These are phyloP conservation scores for Pherbina coryleti DNA, from an alignment of 2,888 invertebrate species.

Conservation along the genomic window DNA sequence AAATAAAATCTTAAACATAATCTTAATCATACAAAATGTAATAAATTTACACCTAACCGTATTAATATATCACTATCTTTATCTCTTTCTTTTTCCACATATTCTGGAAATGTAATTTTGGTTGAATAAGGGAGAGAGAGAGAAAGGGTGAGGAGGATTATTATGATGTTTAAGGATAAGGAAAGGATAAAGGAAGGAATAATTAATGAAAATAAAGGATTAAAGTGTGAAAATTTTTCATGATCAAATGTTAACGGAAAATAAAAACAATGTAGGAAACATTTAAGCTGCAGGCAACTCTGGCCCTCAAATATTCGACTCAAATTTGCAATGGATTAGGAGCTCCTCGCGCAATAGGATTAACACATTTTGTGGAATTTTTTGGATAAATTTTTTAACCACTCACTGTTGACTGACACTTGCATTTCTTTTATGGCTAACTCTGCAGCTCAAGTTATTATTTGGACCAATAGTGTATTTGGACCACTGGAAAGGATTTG, in stretches of 20 bases:
- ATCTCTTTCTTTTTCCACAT: slow-evolving; percentile 37
- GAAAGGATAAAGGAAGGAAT: slow-evolving; percentile 22
- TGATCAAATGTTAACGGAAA: background rate
- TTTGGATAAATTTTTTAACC: slow-evolving; percentile 14
- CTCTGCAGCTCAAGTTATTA: slow-evolving; percentile 4
- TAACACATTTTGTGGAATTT: slow-evolving; percentile 10
- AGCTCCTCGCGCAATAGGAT: slow-evolving; percentile 9
- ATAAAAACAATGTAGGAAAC: slow-evolving; percentile 14
- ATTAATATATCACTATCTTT: slow-evolving; percentile 32
- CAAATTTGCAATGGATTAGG: slow-evolving; percentile 29
- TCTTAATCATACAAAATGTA: slow-evolving; percentile 21
- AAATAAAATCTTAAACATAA: background rate
- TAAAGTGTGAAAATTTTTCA: slow-evolving; percentile 10
- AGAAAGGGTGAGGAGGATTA: slow-evolving; percentile 6
- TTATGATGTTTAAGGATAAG: slow-evolving; percentile 35
- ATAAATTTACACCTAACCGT: slow-evolving; percentile 19
- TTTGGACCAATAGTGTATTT: background rate
- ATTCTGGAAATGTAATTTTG: slow-evolving; percentile 28
- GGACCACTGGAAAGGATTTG: slow-evolving; percentile 22
- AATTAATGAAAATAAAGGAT: slow-evolving; percentile 29
- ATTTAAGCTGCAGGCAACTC: slow-evolving; percentile 12
- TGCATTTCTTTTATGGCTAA: background rate
- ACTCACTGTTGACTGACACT: background rate
- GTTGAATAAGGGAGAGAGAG: slow-evolving; percentile 2
- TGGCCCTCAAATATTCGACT: background rate